Conservation (phyloP, 1,140 invertebrate species). For the Helicoverpa armigera region DNA sequence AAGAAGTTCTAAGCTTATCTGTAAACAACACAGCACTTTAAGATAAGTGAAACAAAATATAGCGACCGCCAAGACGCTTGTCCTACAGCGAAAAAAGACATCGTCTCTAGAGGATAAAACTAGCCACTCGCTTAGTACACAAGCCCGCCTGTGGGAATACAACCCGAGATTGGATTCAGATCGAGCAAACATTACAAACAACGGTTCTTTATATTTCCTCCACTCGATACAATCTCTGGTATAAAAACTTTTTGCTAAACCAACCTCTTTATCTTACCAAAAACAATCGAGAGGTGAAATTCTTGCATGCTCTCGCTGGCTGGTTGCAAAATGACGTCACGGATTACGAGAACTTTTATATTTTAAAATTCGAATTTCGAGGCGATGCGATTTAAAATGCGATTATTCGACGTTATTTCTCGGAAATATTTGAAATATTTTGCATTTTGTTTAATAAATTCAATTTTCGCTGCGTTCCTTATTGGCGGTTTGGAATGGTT, state of each 20-base stretch:
- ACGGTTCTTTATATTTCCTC: slow-evolving; percentile 45
- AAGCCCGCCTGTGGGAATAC: slow-evolving; percentile 26
- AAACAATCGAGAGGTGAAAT: slow-evolving; percentile 13
- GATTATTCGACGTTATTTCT: slow-evolving; percentile 25
- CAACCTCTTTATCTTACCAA: background rate
- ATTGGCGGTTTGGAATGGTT: background rate
- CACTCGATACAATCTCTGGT: slow-evolving; percentile 24
- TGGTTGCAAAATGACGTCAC: slow-evolving; percentile 27
- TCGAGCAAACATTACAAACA: slow-evolving; percentile 44
- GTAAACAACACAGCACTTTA: background rate
- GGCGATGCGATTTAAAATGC: background rate
- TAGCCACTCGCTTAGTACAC: slow-evolving; percentile 8
- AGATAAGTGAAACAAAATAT: slow-evolving; percentile 31
- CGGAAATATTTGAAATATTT: slow-evolving; percentile 30
- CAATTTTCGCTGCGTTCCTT: slow-evolving; percentile 4
- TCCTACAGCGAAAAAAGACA: slow-evolving; percentile 10
- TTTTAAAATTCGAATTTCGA: slow-evolving; percentile 3
- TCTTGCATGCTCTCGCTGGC: slow-evolving; percentile 10
- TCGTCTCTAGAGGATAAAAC: slow-evolving; percentile 16
- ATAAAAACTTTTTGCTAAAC: slow-evolving; percentile 9
- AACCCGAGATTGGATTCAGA: slow-evolving; percentile 47
- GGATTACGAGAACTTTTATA: slow-evolving; percentile 1
- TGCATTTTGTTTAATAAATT: slow-evolving; percentile 19
- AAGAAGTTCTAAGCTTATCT: slow-evolving; percentile 1
- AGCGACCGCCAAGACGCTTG: background rate